Evolutionary conservation across 2,888 invertebrate species (phyloP).

Genomic region (Drosophila pegasa): DNA sequence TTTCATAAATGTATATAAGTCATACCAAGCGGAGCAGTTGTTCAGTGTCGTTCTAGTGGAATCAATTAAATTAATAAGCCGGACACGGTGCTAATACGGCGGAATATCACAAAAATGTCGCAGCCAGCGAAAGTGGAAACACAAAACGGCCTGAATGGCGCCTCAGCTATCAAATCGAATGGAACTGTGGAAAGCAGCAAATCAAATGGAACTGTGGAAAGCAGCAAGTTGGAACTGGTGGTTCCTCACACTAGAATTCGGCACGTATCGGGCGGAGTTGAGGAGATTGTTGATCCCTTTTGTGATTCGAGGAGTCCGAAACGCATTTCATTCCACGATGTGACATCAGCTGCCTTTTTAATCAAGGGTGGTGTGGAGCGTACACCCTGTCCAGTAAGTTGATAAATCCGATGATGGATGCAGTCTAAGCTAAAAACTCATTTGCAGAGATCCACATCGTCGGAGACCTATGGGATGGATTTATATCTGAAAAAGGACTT

Average conservation of each 20-base stretch:
- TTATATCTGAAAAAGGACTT: conserved; percentile 97
- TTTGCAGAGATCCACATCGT: conserved; percentile 92
- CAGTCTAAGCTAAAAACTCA: not conserved
- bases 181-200: conserved; percentile 7
- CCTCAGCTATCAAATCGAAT: conserved; percentile 10
- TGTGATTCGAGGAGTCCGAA: conserved; percentile 90
- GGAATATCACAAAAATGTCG: conserved; percentile 40
- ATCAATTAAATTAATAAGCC: not conserved
- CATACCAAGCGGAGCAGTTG: conserved; percentile 44
- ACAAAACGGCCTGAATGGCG: conserved; percentile 30
- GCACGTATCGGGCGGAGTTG: conserved; percentile 43
- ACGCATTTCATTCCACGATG: conserved; percentile 92
- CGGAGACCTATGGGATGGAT: conserved; percentile 91
- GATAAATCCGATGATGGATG: not conserved
- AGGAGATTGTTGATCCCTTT: conserved; percentile 85
- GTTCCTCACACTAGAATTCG: conserved; percentile 2
- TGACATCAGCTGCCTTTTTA: conserved; percentile 94
- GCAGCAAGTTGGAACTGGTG: conserved; percentile 19
- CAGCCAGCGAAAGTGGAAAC: conserved; percentile 48
- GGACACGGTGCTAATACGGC: not conserved
- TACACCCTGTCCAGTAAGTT: conserved; percentile 92
- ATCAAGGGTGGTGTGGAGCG: conserved; percentile 93
- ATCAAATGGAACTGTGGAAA: conserved; percentile 11
- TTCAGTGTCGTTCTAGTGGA: conserved; percentile 26
- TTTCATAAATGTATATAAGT: conserved; percentile 48